Evolutionary conservation across 2,888 invertebrate species (phyloP), one percentile per base, ranked within the genome.

Genomic region (Hedychridium roseum): DNA sequence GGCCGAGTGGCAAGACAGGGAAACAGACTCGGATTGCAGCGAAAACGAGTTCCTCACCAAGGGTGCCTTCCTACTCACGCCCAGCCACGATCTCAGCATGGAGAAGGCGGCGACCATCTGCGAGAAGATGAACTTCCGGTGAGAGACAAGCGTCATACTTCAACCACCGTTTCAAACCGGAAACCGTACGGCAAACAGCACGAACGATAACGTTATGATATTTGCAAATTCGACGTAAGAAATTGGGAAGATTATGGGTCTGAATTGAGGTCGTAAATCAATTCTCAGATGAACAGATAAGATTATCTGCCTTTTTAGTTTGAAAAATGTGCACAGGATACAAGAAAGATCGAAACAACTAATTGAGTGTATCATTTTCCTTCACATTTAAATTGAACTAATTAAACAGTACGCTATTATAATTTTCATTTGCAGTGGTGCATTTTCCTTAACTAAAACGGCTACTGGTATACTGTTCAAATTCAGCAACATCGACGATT

Each of bases 391-490:
- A 23, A 37, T n/a, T n/a, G 16, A 14, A 12, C 14, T 12, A 14
- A n/a, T 31, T 11, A n/a, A 11, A 12, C 0, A 18, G 4, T 21
- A 37, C 21, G 16, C 12, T 12, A 18, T 4, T 37, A 23, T 7
- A 37, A 7, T 39, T 27, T 4, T 18, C 15, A 4, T 11, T 37
- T 47, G n/a, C 81, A 88, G 90, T 69, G 91, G 91, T 42, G 90
- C 91, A 70, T 92, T 92, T 81, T 90, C 90, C 63, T 82, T 92
- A 66, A 92, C 92, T 57, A 92, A 91, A 83, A 92, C 92, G 1
- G 92, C 92, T 39, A 92, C 92, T 32, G 92, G 92, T 46, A 92
- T 92, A 71, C 85, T 92, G 56, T 92, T 92, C 82, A 92, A 91
- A 80, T 92, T 92, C 81, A 91, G 91, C 65, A 89, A 88, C 79